Conservation (phyloP, 2,888 invertebrate species). For the Poecilus cupreus region DNA sequence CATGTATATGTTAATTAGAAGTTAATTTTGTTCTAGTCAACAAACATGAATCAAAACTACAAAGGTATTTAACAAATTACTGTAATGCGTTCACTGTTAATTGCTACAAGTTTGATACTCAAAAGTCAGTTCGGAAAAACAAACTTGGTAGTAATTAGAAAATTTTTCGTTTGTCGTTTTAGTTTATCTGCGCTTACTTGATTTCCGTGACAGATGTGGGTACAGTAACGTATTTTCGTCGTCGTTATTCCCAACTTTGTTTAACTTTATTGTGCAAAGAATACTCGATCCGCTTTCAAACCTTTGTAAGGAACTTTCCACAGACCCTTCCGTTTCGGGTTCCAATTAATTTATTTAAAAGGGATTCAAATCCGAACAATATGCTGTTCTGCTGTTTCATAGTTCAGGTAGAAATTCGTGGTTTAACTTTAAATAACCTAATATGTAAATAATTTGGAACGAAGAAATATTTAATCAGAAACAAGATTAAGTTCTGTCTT, state of each 20-base stretch:
- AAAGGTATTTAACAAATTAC: not conserved
- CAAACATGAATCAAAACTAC: not conserved
- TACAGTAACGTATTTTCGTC: not conserved
- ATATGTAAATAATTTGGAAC: not conserved
- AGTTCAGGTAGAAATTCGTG: not conserved
- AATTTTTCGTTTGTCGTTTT: too few relatives aligned
- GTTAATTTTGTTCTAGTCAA: not conserved
- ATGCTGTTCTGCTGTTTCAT: not conserved
- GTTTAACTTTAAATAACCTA: conserved; percentile 7
- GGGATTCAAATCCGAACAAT: not conserved
- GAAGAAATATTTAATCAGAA: not conserved
- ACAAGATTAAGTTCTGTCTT: conserved; percentile 7
- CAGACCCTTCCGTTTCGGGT: not conserved
- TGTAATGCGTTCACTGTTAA: not conserved
- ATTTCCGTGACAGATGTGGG: too few relatives aligned
- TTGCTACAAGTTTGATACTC: too few relatives aligned
- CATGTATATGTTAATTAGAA: not conserved
- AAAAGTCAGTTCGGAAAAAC: too few relatives aligned
- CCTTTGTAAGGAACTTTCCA: not conserved
- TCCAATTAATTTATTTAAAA: conserved; percentile 26
- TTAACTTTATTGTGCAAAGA: conserved; percentile 11
- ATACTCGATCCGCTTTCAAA: not conserved
- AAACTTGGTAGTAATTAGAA: too few relatives aligned
- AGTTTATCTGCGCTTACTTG: too few relatives aligned
- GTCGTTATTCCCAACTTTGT: not conserved